These are phyloP conservation scores for Polymixis flavicincta DNA, from an alignment of 2,888 invertebrate species.

Conservation along the genomic window DNA sequence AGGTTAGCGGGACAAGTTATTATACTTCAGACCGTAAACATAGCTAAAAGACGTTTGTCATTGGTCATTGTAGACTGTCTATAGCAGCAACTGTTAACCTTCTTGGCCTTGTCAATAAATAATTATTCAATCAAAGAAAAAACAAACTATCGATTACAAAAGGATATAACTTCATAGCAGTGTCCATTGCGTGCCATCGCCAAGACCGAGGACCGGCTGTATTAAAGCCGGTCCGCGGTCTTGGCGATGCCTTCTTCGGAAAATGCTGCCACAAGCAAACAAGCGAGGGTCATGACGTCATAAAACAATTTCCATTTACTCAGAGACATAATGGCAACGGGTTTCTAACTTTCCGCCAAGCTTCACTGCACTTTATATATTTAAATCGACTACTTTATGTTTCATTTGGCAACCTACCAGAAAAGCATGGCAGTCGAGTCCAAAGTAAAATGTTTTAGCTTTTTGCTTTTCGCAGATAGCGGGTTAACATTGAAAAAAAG, in stretches of 20 bases:
- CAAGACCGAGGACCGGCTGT: no score
- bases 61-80: slow-evolving; percentile 32
- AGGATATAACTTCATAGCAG: slow-evolving; percentile 44
- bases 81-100: slow-evolving; percentile 44
- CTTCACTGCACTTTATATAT: slow-evolving; percentile 55
- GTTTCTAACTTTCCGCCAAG: slow-evolving; percentile 37
- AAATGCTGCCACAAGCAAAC: slow-evolving; percentile 36
- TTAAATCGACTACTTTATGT: slow-evolving; percentile 55
- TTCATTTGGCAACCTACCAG: slow-evolving; percentile 63
- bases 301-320: slow-evolving; percentile 48
- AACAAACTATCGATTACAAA: slow-evolving; percentile 47
- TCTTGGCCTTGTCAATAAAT: slow-evolving; percentile 32
- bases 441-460: slow-evolving; percentile 22
- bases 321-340: slow-evolving; percentile 45
- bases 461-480: slow-evolving; percentile 34
- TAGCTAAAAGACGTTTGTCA: slow-evolving; percentile 40
- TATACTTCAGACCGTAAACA: slow-evolving; percentile 39
- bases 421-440: slow-evolving; percentile 32
- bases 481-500: slow-evolving; percentile 45
- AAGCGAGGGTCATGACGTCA: slow-evolving; percentile 37
- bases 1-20: slow-evolving; percentile 53
- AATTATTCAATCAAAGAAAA: slow-evolving; percentile 58
- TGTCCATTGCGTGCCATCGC: slow-evolving; percentile 30
- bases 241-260: slow-evolving; percentile 44
- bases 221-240: slow-evolving; percentile 28